Evolutionary conservation across 92 coral and sea anemone species (phyloP), one percentile per base, ranked within the genome.

Genomic region (Bergia sp.): DNA sequence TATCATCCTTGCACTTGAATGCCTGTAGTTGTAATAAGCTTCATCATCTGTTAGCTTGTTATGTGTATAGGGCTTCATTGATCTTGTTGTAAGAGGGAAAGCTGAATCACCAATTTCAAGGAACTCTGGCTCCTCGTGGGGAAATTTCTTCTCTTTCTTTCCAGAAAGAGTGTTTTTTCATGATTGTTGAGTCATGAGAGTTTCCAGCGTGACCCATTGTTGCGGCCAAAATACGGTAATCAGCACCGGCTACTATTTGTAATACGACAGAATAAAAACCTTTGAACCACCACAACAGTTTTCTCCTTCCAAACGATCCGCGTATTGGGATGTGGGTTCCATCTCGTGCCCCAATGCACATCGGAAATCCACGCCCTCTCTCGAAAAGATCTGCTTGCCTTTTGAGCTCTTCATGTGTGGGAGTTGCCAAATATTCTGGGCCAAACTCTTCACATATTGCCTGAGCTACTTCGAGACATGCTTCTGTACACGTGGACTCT

Each of bases 11-110:
- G 86, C 83, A 79, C 92, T 90, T 81, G 93, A 91, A 88, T 73
- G 93, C 88, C 89, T 88, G 89, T 91, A 83, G 89, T 88, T 91
- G 83, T 88, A 88, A 82, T 91, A 91, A 3, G 87, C 93, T 88
- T 91, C 82, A 21, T 47, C 89, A 84, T 91, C 91, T 69, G 87
- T 88, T 89, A 91, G 91, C 75, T 88, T 91, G 73, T 91, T 91
- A 50, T 91, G 93, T 6, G 89, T 88, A 37, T 82, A 88, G 64
- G 93, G 89, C 89, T 91, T 91, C 91, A 84, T 91, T 77, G 91
- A 91, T 37, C 91, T 88, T 66, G 89, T 42, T n/a, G 93, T 84
- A 65, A 88, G 45, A 73, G 55, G 41, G 81, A 88, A 91, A 3
- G 91, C 85, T 74, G 90, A 87, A 36, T 82, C 81, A 40, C 86